Base-by-base conservation (phyloP, 2,888 invertebrate genomes). In the Drosophila robusta region DNA sequence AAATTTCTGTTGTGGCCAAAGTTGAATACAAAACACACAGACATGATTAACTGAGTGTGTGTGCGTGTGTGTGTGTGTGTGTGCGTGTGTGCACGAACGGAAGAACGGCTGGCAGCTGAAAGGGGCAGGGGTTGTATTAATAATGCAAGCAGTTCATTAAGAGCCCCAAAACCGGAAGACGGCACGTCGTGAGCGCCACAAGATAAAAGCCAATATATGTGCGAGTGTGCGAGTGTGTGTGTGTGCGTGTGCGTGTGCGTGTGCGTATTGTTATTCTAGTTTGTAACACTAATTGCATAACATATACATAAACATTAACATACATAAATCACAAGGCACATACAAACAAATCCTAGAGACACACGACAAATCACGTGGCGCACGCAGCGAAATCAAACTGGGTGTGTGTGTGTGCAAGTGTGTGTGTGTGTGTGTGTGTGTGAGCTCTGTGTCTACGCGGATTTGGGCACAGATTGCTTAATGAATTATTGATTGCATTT, bases 201-300 rank as follows among this genome's bases (percentile, higher is more conserved):
- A 29, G 29, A 38, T 56, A 34, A 38, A 49, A 58, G 44, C 49
- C 18, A 42, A 52, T 16, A 14, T 29, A 3, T 36, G 16, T 47
- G 6, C 8, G 32, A 9, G 14, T n/a, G 2, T 0, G 14, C 3
- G n/a, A 4, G 38, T 44, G 39, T 7, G 36, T 11, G 24, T 41
- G 36, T 26, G 51, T 41, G 36, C 26, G 50, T 9, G 7, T 18
- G 4, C 24, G 26, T 42, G 36, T 32, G 18, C 41, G 22, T 5
- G 36, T 34, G 26, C 26, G 45, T 44, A 55, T 56, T 56, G 46
- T 58, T 70, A 75, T 60, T 50, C 57, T 61, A 76, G 73, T 63
- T 64, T 67, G 79, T 73, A 63, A 62, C 58, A 86, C 81, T 81
- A 81, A 81, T 81, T 81, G 83, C 79, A 76, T 56, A 67, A 68